A percentile compares a stretch with the other conserved stretches of the same genome.
phyloP scores from a whole-genome alignment of 1,140 invertebrate genomes.

The Hyles euphorbiae region DNA sequence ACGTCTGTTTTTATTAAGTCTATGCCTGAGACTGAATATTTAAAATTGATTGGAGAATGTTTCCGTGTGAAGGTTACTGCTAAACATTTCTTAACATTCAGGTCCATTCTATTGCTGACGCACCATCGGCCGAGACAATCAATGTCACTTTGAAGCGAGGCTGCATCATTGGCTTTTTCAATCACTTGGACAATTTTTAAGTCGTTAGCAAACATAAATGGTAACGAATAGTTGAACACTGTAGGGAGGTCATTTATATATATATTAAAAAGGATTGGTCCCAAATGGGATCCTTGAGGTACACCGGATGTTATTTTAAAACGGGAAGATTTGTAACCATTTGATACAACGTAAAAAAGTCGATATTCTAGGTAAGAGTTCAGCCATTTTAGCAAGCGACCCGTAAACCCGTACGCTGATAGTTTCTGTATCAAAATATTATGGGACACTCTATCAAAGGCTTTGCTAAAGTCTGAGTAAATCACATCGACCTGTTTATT shows the following conservation, averaged over 20 bases:
- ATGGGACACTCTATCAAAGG: background rate
- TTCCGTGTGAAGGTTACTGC: slow-evolving; percentile 15
- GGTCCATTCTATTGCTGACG: slow-evolving; percentile 6
- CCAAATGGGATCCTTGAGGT: too few relatives aligned
- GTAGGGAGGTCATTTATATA: slow-evolving; percentile 17
- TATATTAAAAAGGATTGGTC: too few relatives aligned
- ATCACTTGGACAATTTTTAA: slow-evolving; percentile 6
- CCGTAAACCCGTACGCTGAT: background rate
- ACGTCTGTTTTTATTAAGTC: too few relatives aligned
- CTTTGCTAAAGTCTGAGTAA: slow-evolving; percentile 12
- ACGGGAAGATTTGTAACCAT: too few relatives aligned
- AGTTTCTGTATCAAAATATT: background rate
- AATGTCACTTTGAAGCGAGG: slow-evolving; percentile 8
- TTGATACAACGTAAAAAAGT: too few relatives aligned
- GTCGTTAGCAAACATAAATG: slow-evolving; percentile 14
- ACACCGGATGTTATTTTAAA: too few relatives aligned
- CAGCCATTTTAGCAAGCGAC: background rate
- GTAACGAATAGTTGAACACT: too few relatives aligned
- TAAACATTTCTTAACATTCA: slow-evolving; percentile 21
- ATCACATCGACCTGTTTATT: slow-evolving; percentile 2
- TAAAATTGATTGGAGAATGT: background rate
- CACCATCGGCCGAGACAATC: slow-evolving; percentile 7
- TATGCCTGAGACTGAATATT: background rate
- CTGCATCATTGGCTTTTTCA: background rate
- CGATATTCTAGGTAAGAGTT: background rate